Evolutionary conservation across 1,140 invertebrate genomes (phyloP), one percentile per base, ranked within the genome.

Genomic region (Ceratina japonica): DNA sequence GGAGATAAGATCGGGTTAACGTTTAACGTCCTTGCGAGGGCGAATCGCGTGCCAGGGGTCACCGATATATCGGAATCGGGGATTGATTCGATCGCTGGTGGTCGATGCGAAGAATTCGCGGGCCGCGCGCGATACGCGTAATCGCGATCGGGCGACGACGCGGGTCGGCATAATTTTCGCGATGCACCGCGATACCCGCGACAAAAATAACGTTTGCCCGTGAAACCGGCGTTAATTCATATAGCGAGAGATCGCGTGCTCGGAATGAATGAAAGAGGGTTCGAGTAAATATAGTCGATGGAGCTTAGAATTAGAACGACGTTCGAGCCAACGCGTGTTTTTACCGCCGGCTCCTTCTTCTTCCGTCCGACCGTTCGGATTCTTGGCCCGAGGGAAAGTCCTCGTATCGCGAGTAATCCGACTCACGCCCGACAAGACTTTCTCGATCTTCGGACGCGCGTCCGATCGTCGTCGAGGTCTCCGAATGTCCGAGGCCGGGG

Each of bases 201-300:
- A 74, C 71, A 79, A 79, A 79, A 79, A 79, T 79, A 79, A 79
- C 77, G 77, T 58, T 73, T 73, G 77, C 77, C 70, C 77, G 70
- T 73, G 77, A 73, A 79, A 79, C 70, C 24, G 44, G 70, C 37
- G 70, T 74, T 79, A 79, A 79, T 74, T 79, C 77, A 79, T 78
- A 78, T 79, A 79, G 71, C 71, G 52, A 56, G 77, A 51, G 51
- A 68, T 82, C 76, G 80, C 77, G 80, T 79, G 76, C 71, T 64
- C 70, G 71, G 56, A 73, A 79, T 82, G 80, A 82, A 82, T 82
- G 80, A 82, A 82, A 79, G 71, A 77, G 76, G 58, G 20, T 64
- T 79, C 76, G 70, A n/a, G 63, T 82, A 82, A 82, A 82, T 82
- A 82, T 82, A 82, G 77, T 82, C 54, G 76, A 79, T 71, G 74